Conservation (phyloP, 1,140 invertebrate species). For the Drosophila ambigua region DNA sequence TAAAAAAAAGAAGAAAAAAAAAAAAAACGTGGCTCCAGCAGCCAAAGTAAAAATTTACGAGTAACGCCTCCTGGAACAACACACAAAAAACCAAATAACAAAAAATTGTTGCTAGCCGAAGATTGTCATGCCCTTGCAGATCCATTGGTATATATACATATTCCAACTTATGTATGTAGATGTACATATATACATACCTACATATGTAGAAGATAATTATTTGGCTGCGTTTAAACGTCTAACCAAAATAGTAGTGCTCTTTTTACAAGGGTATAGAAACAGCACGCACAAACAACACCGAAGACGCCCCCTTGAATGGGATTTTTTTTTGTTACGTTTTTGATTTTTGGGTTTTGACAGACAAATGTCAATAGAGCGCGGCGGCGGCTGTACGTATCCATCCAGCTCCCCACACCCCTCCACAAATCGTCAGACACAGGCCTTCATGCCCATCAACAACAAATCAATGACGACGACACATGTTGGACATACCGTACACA, state of each 20-base stretch:
- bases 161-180: too few species aligned
- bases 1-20: slow-evolving; percentile 22
- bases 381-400: slow-evolving; percentile 4
- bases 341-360: slow-evolving; percentile 69
- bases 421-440: slow-evolving; percentile 3
- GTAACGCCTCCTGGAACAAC: slow-evolving; percentile 61
- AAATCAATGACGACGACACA: slow-evolving; percentile 82
- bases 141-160: too few species aligned
- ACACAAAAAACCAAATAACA: slow-evolving; percentile 12
- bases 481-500: slow-evolving; percentile 67
- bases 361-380: slow-evolving; percentile 75
- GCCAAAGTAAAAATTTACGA: slow-evolving; percentile 44
- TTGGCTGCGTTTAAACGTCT: too few species aligned
- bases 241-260: too few species aligned
- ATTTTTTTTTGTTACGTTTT: slow-evolving; percentile 7
- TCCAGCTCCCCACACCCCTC: neutral
- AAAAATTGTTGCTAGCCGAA: neutral
- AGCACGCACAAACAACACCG: too few species aligned
- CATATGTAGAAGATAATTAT: too few species aligned
- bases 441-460: slow-evolving; percentile 73
- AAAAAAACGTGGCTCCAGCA: slow-evolving; percentile 28
- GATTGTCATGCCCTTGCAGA: too few species aligned
- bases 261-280: too few species aligned
- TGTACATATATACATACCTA: too few species aligned
- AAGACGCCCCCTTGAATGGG: neutral